These are phyloP conservation scores for Bambusicola thoracicus DNA, from an alignment of 2,113 vertebrate genomes.

Conservation along the genomic window DNA sequence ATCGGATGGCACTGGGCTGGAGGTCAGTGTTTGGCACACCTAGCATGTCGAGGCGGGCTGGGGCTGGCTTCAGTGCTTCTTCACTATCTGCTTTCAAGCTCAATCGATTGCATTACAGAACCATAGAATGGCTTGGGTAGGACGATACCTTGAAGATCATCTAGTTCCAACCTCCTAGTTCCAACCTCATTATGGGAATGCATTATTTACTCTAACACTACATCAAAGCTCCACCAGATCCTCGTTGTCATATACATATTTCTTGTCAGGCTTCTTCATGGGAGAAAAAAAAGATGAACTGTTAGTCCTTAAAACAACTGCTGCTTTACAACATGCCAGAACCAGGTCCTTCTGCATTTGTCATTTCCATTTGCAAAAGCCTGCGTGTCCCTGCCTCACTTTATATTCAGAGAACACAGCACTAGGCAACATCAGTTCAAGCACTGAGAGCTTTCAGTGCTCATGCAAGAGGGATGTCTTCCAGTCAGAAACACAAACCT, in stretches of 20 bases:
- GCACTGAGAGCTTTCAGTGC: neutral
- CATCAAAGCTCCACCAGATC: neutral
- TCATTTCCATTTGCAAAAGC: neutral
- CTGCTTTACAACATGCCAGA: neutral
- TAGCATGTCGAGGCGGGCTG: neutral
- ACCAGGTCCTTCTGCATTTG: neutral
- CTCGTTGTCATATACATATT: neutral
- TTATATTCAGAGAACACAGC: neutral
- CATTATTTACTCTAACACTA: neutral
- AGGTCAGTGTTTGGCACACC: fast-evolving
- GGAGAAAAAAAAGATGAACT: neutral
- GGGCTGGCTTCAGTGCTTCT: neutral
- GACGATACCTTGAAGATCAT: neutral
- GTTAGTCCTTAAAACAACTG: neutral
- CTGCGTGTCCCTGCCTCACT: neutral
- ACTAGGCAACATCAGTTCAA: neutral
- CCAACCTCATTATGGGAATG: neutral
- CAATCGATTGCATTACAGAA: fast-evolving
- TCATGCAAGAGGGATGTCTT: neutral
- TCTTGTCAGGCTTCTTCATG: neutral
- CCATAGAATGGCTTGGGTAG: too few relatives aligned
- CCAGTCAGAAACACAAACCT: neutral
- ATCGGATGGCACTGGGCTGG: neutral
- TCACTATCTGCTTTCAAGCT: neutral
- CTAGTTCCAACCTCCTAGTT: neutral